Evolutionary conservation across 2,113 vertebrate species (phyloP), one percentile per base, ranked within the genome.

Genomic region (Pseudolaguvia tuberculata): DNA sequence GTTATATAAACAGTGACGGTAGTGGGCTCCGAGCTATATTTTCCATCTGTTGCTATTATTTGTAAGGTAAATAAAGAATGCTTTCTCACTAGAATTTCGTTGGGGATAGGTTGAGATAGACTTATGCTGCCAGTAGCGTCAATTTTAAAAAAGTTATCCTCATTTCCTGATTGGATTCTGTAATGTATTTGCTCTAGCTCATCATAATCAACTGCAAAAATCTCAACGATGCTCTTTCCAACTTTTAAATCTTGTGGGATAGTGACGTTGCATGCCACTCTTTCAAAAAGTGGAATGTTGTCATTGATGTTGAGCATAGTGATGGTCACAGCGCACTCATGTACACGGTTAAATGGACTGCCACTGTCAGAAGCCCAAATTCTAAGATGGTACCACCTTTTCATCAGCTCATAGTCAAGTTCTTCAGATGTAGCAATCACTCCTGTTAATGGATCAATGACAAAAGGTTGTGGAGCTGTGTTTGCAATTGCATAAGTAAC

Each of bases 341-440:
- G 93, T 81, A 95, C 93, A 39, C 85, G 94, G 74, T 87, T 92
- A 82, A 94, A 99, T 17, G 96, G 97, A 27, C 90, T 90, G 3
- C 97, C 97, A 72, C 94, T 96, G 0, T 99, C 97, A 0, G 94
- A 95, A 0, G 96, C 97, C 93, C 94, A 95, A 21, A 98, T 89
- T 25, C 90, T 91, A 57, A 99, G 88, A 45, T 91, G 90, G 78
- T 96, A 97, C 83, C 91, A 86, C 11, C 97, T 89, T 72, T 92
- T 94, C 94, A 96, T 96, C 62, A 96, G 84, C 83, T 99, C 97
- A 13, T 97, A 99, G 82, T 99, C 96, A 85, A 98, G 85, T 15
- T 91, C 87, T 74, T 91, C 91, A 2, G 92, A 87, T 47, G 94
- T 96, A 2, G 90, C 92, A 84, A 99, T 94, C 63, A 92, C 61